phyloP scores from a whole-genome alignment of 2,888 invertebrate genomes.

The Lasioglossum figueresi region DNA sequence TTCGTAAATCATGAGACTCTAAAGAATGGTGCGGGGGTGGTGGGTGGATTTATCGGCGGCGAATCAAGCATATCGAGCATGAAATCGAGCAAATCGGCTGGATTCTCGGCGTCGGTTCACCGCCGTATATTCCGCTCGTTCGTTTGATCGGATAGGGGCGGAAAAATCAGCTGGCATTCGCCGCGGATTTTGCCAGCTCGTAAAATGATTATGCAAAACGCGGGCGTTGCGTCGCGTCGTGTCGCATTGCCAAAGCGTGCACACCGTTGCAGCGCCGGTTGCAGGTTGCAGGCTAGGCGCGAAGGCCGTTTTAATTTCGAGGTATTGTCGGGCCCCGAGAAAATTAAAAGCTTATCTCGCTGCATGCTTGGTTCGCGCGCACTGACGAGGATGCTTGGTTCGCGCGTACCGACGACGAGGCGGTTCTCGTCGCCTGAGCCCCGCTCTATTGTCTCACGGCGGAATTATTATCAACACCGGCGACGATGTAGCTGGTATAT shows the following conservation, averaged over 20 bases:
- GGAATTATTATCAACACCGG: conserved; percentile 75
- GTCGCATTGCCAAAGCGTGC: background rate
- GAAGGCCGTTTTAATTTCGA: conserved; percentile 74
- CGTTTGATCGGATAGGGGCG: background rate
- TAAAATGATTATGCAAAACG: conserved; percentile 78
- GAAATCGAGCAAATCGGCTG: conserved; percentile 57
- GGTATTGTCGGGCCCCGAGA: conserved; percentile 74
- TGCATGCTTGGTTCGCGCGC: conserved; percentile 50
- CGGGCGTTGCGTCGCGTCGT: conserved; percentile 24
- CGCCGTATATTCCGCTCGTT: background rate
- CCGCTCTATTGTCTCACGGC: conserved; percentile 70
- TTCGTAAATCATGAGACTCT: conserved; percentile 39
- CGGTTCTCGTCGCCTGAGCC: conserved; percentile 40
- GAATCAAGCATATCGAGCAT: conserved; percentile 45
- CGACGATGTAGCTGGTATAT: conserved; percentile 65
- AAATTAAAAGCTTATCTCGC: conserved; percentile 80
- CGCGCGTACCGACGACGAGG: conserved; percentile 36
- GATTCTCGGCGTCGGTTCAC: conserved; percentile 17
- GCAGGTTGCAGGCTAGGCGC: conserved; percentile 26
- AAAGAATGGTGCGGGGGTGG: background rate
- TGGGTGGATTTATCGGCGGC: conserved; percentile 16
- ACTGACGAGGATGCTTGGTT: background rate
- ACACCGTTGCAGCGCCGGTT: background rate
- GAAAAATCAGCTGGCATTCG: conserved; percentile 46
- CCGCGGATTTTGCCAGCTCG: conserved; percentile 66